These are phyloP conservation scores for Pseudochromis fuscus DNA, from an alignment of 2,797 vertebrate species.

Conservation along the genomic window DNA sequence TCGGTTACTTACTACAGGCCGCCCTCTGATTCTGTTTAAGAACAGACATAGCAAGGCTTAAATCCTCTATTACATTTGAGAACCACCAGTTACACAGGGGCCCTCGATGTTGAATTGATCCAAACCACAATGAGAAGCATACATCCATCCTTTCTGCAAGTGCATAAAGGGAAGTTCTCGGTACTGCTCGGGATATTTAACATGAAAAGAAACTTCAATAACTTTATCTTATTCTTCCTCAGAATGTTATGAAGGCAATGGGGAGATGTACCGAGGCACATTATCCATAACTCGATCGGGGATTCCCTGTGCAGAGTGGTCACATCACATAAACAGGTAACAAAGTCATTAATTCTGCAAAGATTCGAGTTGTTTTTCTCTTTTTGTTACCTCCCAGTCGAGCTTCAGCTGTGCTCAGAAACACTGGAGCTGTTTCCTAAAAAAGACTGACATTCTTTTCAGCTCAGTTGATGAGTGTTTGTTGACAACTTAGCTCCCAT, in stretches of 20 bases:
- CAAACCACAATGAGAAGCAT: constrained; percentile 66
- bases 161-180: constrained; percentile 15
- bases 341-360: background rate
- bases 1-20: constrained; percentile 23
- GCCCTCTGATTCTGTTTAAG: constrained; percentile 58
- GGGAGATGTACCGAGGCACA: constrained; percentile 91
- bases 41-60: constrained; percentile 41
- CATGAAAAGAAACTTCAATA: constrained; percentile 46
- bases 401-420: constrained; percentile 2
- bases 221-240: constrained; percentile 54
- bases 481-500: constrained; percentile 64
- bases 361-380: constrained; percentile 4
- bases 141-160: constrained; percentile 28
- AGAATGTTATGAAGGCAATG: constrained; percentile 95
- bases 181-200: constrained; percentile 13
- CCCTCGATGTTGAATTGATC: constrained; percentile 60
- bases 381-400: background rate
- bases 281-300: constrained; percentile 93
- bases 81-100: constrained; percentile 54
- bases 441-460: constrained; percentile 52
- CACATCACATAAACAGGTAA: constrained; percentile 89
- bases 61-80: constrained; percentile 59
- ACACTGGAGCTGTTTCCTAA: constrained; percentile 44
- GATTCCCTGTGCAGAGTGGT: constrained; percentile 93
- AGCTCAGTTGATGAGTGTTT: constrained; percentile 63